Evolutionary conservation across 2,113 vertebrate species (phyloP).

Genomic region (Hoplias malabaricus): DNA sequence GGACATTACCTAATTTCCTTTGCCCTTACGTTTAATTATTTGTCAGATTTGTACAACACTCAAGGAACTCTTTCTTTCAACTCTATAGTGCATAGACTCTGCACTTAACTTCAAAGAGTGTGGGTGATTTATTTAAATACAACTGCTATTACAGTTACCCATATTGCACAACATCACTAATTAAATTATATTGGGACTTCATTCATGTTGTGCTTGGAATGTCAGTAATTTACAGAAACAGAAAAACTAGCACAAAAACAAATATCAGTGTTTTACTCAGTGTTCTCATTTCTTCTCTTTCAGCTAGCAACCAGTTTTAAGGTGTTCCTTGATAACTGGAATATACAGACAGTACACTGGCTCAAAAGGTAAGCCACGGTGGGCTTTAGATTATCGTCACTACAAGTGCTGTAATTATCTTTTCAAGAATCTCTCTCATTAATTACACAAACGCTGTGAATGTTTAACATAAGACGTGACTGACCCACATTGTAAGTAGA

Average conservation of each 20-base stretch:
- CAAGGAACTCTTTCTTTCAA: too few relatives aligned
- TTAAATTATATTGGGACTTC: too few relatives aligned
- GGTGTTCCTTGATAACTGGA: constrained; percentile 96
- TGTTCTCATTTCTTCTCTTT: constrained; percentile 54
- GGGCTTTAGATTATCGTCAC: neutral
- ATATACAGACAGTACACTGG: constrained; percentile 95
- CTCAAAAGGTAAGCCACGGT: constrained; percentile 83
- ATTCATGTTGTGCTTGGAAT: too few relatives aligned
- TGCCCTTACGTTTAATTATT: neutral
- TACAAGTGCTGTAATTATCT: neutral
- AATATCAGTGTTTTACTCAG: constrained; percentile 30
- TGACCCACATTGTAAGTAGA: constrained; percentile 25
- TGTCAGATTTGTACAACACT: too few relatives aligned
- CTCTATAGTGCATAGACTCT: too few relatives aligned
- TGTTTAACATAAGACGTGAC: constrained; percentile 4
- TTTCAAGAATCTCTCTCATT: neutral
- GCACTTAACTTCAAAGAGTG: too few relatives aligned
- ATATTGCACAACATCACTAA: too few relatives aligned
- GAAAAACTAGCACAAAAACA: too few relatives aligned
- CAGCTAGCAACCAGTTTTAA: constrained; percentile 96
- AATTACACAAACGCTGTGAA: neutral
- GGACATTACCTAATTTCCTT: neutral
- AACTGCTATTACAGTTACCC: too few relatives aligned
- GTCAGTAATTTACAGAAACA: too few relatives aligned
- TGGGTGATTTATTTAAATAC: too few relatives aligned